These are phyloP conservation scores for Morus bassanus DNA, from an alignment of 2,797 vertebrate genomes.

Conservation along the genomic window DNA sequence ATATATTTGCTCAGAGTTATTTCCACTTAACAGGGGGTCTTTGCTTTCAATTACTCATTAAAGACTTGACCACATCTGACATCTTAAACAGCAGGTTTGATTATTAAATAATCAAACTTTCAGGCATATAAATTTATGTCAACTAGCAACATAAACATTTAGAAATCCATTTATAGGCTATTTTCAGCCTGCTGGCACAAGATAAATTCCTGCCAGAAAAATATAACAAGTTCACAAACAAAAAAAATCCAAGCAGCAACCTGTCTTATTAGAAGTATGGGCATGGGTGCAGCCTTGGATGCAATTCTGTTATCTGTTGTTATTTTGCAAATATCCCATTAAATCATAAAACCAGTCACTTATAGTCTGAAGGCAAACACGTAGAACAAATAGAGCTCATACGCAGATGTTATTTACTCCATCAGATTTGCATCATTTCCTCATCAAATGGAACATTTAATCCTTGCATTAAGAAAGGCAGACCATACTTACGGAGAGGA, in stretches of 20 bases:
- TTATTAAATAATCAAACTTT: neutral
- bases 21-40: neutral
- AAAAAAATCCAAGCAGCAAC: neutral
- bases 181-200: neutral
- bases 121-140: neutral
- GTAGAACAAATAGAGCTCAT: neutral
- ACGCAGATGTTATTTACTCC: neutral
- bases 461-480: neutral
- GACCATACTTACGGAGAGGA: slow-evolving; percentile 83
- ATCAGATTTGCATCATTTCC: neutral
- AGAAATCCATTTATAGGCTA: neutral
- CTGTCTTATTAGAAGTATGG: fast-evolving
- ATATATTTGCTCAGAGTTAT: neutral
- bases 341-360: neutral
- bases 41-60: neutral
- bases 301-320: neutral
- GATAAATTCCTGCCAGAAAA: neutral
- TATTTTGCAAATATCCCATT: neutral
- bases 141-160: neutral
- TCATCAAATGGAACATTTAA: fast-evolving
- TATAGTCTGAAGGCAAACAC: neutral
- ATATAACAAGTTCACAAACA: neutral
- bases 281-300: neutral
- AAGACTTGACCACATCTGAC: neutral
- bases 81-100: fast-evolving